Evolutionary conservation across 1,140 invertebrate species (phyloP), one percentile per base, ranked within the genome.

Genomic region (Galleria mellonella): DNA sequence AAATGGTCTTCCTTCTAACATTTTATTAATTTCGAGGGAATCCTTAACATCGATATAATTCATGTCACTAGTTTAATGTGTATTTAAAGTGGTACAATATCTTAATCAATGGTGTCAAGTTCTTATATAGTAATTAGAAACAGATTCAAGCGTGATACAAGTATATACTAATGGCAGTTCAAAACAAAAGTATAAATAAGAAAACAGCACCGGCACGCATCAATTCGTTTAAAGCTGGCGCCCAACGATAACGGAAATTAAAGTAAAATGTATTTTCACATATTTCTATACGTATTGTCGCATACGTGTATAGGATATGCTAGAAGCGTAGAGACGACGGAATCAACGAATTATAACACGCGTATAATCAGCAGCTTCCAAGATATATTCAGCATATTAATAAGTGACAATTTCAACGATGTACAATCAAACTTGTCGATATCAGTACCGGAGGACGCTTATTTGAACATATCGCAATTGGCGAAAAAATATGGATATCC

Each of bases 401-500:
- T 7, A 15, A 17, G 12, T 8, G 35, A 37, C 6, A 10, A 23
- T 15, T 3, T 36, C 14, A 9, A 8, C n/a, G 14, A 9, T 7
- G 15, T 23, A 37, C 35, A 37, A 17, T 3, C 6, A 9, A 37
- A 37, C n/a, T 10, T 37, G n/a, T 37, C 35, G 4, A 13, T 37
- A 1, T 9, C 36, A 29, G 15, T 17, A 9, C 37, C 47, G 1
- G 51, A 67, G 36, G 73, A 77, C 33, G 53, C 62, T 5, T 40
- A 41, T 43, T 46, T 76, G 2, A 69, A 71, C 32, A 73, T 76
- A 14, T 67, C 62, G 2, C 46, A 85, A 59, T 37, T 89, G 15
- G 64, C 76, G 4, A 51, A 11, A 12, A 87, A 87, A 62, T 82
- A 90, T 70, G 88, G 90, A 51, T 92, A 91, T 55, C 69, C 70